These are phyloP conservation scores for Setipinna tenuifilis DNA, from an alignment of 2,797 vertebrate species.

Conservation along the genomic window DNA sequence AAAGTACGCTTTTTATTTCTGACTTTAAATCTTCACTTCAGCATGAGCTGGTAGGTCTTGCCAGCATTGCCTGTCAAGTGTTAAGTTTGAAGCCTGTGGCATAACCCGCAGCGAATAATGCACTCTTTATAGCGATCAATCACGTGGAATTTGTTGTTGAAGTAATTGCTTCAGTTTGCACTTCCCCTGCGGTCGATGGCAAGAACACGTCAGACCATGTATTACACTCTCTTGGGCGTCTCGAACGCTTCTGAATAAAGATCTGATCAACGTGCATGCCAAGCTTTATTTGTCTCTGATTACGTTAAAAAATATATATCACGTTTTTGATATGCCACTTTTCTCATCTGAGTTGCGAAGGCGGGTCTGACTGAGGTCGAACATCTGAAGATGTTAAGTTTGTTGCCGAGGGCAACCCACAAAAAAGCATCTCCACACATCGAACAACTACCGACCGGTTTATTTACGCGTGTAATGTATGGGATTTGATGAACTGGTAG, in stretches of 20 bases:
- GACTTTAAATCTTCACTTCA: neutral
- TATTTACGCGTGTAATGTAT: neutral
- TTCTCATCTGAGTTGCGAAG: neutral
- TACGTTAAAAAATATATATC: neutral
- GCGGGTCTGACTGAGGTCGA: neutral
- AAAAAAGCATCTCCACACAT: neutral
- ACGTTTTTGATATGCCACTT: neutral
- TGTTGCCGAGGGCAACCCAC: neutral
- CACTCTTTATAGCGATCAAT: neutral
- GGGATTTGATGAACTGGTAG: neutral
- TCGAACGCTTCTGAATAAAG: neutral
- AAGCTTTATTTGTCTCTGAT: neutral
- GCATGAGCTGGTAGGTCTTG: neutral
- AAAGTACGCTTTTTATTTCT: neutral
- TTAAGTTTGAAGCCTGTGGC: neutral
- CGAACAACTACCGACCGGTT: neutral
- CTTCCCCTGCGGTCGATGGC: neutral
- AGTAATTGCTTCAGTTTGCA: constrained; percentile 3
- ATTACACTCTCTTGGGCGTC: neutral
- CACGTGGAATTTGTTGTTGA: neutral
- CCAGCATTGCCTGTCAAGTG: neutral
- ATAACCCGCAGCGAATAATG: neutral
- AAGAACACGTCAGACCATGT: neutral
- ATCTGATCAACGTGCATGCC: neutral
- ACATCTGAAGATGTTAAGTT: neutral